Evolutionary conservation across 2,113 vertebrate species (phyloP).

Genomic region (Pantherophis guttatus): DNA sequence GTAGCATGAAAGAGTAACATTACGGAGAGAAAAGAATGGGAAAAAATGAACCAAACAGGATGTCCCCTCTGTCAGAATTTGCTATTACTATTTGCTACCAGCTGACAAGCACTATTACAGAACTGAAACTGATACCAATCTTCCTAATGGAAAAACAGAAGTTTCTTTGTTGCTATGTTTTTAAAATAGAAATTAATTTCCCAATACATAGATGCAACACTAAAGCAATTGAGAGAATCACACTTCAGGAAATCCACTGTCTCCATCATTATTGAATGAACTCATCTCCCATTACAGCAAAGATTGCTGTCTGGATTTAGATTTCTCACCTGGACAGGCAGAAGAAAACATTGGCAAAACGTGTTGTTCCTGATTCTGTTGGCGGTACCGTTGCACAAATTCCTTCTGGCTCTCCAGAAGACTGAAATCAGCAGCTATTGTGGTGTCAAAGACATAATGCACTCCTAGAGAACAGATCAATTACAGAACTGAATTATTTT

Average conservation of each 20-base stretch:
- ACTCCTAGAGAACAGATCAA: slow-evolving; percentile 71
- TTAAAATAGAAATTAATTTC: not conserved
- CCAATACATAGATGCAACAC: not conserved
- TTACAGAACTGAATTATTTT: not conserved
- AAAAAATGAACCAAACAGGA: not conserved
- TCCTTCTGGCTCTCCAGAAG: slow-evolving; percentile 93
- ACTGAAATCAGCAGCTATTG: slow-evolving; percentile 89
- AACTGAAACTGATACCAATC: not conserved
- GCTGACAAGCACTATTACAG: not conserved
- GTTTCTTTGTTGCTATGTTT: not conserved
- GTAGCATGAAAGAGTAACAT: not conserved
- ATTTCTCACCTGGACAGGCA: slow-evolving; percentile 87
- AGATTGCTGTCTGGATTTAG: not conserved
- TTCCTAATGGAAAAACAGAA: not conserved
- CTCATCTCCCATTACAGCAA: not conserved
- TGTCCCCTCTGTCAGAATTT: not conserved
- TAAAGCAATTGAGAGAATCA: not conserved
- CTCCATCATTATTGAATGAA: not conserved
- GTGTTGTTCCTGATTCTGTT: slow-evolving; percentile 80
- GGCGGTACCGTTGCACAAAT: slow-evolving; percentile 84
- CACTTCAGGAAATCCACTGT: not conserved
- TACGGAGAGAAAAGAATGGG: not conserved
- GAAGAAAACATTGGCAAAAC: slow-evolving; percentile 95
- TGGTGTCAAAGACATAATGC: slow-evolving; percentile 88
- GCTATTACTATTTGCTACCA: not conserved